Percentiles rank a stretch among this genome's conserved stretches.
These are phyloP conservation scores for Wasmannia auropunctata DNA, from an alignment of 1,140 invertebrate species.

Conservation along the genomic window DNA sequence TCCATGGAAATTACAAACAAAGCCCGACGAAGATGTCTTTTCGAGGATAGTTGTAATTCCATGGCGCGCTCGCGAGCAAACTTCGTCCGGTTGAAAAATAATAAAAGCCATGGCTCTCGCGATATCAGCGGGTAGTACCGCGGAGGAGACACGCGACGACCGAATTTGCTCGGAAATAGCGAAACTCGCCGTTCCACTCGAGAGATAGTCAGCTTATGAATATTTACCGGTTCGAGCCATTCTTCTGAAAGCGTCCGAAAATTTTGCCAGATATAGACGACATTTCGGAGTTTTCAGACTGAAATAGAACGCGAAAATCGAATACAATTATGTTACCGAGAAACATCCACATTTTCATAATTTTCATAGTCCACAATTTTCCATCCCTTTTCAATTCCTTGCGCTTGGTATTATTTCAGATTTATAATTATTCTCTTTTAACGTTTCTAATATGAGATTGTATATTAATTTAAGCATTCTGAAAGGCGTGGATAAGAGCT, in stretches of 20 bases:
- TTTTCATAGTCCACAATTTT: background rate
- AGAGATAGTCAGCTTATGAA: conserved; percentile 48
- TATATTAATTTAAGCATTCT: conserved; percentile 24
- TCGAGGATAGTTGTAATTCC: conserved; percentile 43
- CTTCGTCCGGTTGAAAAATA: conserved; percentile 43
- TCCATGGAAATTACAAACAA: conserved; percentile 54
- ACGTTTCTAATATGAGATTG: background rate
- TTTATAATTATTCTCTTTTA: background rate
- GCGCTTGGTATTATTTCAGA: background rate
- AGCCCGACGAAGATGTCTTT: conserved; percentile 43
- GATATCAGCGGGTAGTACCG: conserved; percentile 34
- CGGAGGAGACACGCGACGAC: conserved; percentile 39
- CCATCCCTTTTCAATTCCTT: background rate
- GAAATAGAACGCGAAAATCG: background rate
- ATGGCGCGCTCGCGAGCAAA: conserved; percentile 20
- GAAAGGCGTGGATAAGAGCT: conserved; percentile 30
- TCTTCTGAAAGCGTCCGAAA: background rate
- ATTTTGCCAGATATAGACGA: background rate
- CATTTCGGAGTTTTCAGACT: conserved; percentile 1
- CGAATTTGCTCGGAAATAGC: conserved; percentile 45
- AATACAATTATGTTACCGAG: background rate
- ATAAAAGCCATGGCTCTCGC: conserved; percentile 29
- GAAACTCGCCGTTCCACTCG: conserved; percentile 22
- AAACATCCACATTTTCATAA: background rate
- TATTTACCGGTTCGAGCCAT: conserved; percentile 30